These are phyloP conservation scores for Liasis olivaceus DNA, from an alignment of 2,797 vertebrate genomes.

Conservation along the genomic window DNA sequence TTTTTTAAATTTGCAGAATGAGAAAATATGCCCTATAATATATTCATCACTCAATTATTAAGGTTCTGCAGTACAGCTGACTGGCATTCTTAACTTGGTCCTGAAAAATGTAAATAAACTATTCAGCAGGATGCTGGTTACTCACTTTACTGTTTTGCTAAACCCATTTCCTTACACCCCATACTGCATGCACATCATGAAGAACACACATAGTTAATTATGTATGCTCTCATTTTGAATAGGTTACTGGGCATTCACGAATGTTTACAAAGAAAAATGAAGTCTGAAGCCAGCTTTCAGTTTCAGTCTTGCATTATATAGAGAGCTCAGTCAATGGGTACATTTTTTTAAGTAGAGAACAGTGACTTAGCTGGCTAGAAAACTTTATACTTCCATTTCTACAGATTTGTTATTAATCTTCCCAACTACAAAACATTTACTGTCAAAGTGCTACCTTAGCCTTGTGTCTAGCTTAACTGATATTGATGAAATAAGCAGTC, in stretches of 20 bases:
- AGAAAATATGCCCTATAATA: not conserved
- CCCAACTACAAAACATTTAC: conserved; percentile 29
- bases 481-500: conserved; percentile 29
- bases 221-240: not conserved
- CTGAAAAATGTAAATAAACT: conserved; percentile 13
- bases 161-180: not conserved
- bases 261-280: conserved; percentile 44
- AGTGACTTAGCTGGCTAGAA: conserved; percentile 10
- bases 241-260: conserved; percentile 28
- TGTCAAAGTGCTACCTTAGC: not conserved
- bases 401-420: not conserved
- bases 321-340: conserved; percentile 34
- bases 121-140: conserved; percentile 8
- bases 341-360: conserved; percentile 16
- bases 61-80: not conserved
- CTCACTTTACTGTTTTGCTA: not conserved
- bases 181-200: conserved; percentile 16
- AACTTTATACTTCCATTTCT: conserved; percentile 17
- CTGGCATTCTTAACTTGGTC: not conserved
- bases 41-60: not conserved
- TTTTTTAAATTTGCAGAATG: not conserved
- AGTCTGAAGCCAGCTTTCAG: conserved; percentile 42
- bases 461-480: conserved; percentile 8
- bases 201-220: conserved; percentile 26
- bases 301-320: conserved; percentile 49